phyloP scores from a whole-genome alignment of 2,888 invertebrate species.

The Petrolisthes cinctipes region DNA sequence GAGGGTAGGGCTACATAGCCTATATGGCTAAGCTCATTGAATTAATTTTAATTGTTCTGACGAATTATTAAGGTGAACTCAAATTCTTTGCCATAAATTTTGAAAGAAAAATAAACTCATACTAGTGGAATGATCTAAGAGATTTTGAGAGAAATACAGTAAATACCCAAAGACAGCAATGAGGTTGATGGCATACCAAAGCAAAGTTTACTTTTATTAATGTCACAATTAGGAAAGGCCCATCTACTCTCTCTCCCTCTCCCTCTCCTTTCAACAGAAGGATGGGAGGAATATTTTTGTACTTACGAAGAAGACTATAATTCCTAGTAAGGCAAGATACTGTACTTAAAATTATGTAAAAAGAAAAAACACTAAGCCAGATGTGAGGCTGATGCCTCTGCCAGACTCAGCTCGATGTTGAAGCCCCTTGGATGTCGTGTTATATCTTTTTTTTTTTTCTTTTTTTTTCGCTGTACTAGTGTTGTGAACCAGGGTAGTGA shows the following conservation, averaged over 20 bases:
- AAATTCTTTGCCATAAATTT: too few species aligned
- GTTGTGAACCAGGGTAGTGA: conserved; percentile 54
- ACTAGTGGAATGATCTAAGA: too few species aligned
- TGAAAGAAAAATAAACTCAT: too few species aligned
- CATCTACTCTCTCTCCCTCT: conserved; percentile 20
- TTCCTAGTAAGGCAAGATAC: conserved; percentile 55
- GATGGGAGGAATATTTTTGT: conserved; percentile 50
- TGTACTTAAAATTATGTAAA: conserved; percentile 35
- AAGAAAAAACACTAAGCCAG: conserved; percentile 16
- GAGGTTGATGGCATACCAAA: too few species aligned
- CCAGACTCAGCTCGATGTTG: conserved; percentile 33
- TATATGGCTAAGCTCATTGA: too few species aligned
- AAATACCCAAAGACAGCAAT: not conserved
- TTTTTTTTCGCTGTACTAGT: conserved; percentile 25
- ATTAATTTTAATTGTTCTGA: too few species aligned
- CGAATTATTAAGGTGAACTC: too few species aligned
- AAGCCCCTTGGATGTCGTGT: conserved; percentile 47
- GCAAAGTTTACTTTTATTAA: not conserved
- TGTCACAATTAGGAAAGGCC: not conserved
- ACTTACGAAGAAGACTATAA: conserved; percentile 39
- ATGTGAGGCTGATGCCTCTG: not conserved
- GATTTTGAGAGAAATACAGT: too few species aligned
- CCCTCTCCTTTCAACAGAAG: conserved; percentile 23
- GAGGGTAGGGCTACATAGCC: too few species aligned
- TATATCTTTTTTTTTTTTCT: conserved; percentile 35